Conservation (phyloP, 2,888 invertebrate genomes). For the Leucania comma region DNA sequence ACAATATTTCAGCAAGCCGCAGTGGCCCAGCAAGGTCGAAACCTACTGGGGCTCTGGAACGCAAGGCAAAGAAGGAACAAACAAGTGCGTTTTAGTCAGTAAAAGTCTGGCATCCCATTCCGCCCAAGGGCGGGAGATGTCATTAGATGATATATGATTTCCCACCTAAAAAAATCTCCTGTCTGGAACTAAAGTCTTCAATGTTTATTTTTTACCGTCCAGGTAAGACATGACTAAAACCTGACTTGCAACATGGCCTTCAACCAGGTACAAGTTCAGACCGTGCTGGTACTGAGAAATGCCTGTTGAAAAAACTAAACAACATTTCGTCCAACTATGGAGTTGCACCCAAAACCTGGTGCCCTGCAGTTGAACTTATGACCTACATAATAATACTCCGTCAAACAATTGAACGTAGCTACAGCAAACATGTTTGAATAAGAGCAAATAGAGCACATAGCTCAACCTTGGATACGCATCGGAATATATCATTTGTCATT, state of each 20-base stretch:
- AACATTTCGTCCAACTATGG: not conserved
- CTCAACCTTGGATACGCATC: slow-evolving; percentile 39
- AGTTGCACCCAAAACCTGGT: not conserved
- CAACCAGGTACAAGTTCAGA: not conserved
- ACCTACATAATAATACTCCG: not conserved
- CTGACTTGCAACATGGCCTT: too few relatives aligned
- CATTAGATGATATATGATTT: too few relatives aligned
- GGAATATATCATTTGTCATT: slow-evolving; percentile 46
- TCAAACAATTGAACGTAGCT: too few relatives aligned
- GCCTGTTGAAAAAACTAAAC: not conserved
- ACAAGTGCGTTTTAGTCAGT: too few relatives aligned
- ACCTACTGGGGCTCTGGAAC: too few relatives aligned
- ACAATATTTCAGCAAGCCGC: too few relatives aligned
- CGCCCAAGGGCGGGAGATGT: too few relatives aligned
- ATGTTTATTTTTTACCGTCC: not conserved
- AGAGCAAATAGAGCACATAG: not conserved
- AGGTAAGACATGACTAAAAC: not conserved
- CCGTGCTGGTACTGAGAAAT: not conserved
- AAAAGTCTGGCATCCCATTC: too few relatives aligned
- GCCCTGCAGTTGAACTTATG: not conserved
- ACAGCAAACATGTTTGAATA: not conserved
- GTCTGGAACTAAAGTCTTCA: not conserved
- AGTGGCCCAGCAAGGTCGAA: too few relatives aligned
- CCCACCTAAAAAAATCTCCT: too few relatives aligned
- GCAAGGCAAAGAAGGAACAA: too few relatives aligned